Base-by-base conservation (phyloP, 1,140 invertebrate species). In the Drosophila quadrilineata region DNA sequence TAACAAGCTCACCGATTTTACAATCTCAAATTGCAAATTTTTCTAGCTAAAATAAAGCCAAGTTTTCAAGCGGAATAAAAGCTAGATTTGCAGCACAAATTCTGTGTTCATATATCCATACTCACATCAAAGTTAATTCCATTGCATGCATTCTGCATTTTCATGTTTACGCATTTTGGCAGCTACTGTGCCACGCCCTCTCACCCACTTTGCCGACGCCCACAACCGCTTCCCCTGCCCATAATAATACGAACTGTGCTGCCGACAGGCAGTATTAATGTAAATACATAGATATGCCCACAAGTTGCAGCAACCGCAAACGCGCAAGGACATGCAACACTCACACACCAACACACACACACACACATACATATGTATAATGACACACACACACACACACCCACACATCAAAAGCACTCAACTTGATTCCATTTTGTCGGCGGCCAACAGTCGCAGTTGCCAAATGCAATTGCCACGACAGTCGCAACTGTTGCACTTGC, bases 111-210 rank as follows among this genome's bases (percentile, higher is more conserved):
- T 12, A 35, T 35, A 6, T 21, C 8, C 40, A 17, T n/a, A 24
- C 29, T 38, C 16, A 35, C 56, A 35, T 63, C 49, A 28, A 56
- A 63, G 64, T 57, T 71, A 71, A 68, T 68, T 71, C 68, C 26
- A 71, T 60, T 62, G 57, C 24, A 33, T 41, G 56, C 56, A 38
- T 48, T 52, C 22, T 40, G 26, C 38, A 19, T 36, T 24, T 49
- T 50, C 38, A 43, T 16, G 52, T 45, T 66, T 29, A 17, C 6
- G n/a, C 36, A 54, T 63, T 60, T 52, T 40, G 29, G 24, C 22
- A 24, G 12, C 28, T n/a, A n/a, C n/a, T n/a, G n/a, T n/a, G n/a
- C n/a, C n/a, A n/a, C n/a, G n/a, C n/a, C n/a, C n/a, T n/a, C n/a
- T n/a, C n/a, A n/a, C n/a, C n/a, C n/a, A n/a, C n/a, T n/a, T n/a